A percentile compares a stretch with the other conserved stretches of the same genome.
Conservation (phyloP, 2,888 invertebrate genomes). For the Nudaria mundana region DNA sequence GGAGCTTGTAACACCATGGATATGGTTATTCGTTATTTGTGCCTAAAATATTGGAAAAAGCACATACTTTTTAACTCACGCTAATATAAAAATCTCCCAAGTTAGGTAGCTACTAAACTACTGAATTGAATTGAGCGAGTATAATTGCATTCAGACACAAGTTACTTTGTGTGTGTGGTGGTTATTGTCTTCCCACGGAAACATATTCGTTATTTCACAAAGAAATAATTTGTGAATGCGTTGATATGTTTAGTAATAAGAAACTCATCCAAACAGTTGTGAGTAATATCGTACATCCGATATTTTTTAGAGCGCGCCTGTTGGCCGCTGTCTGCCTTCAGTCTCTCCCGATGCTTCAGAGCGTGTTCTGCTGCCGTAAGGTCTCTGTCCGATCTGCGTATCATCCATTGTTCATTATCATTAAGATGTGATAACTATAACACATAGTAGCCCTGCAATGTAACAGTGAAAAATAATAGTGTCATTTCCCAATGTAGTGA, state of each 20-base stretch:
- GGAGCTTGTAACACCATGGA: constrained; percentile 13
- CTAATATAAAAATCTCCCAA: too few relatives aligned
- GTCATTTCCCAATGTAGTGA: constrained; percentile 28
- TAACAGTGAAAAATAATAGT: constrained; percentile 35
- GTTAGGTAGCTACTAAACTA: too few relatives aligned
- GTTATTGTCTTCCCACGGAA: too few relatives aligned
- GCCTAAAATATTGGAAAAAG: too few relatives aligned
- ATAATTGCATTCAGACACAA: too few relatives aligned
- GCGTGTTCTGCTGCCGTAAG: constrained; percentile 76
- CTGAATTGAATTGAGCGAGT: too few relatives aligned
- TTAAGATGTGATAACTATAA: constrained; percentile 26
- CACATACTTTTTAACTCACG: too few relatives aligned
- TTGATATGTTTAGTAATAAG: too few relatives aligned
- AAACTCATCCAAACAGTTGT: too few relatives aligned
- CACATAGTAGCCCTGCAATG: constrained; percentile 18
- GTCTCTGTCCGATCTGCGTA: constrained; percentile 39
- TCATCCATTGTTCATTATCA: constrained; percentile 22
- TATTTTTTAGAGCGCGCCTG: constrained; percentile 14
- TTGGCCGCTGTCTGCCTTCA: constrained; percentile 40
- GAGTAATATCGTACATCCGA: constrained; percentile 21
- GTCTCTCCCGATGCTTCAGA: constrained; percentile 69
- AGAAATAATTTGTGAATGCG: too few relatives aligned
- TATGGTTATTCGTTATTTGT: constrained; percentile 21
- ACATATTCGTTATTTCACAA: too few relatives aligned
- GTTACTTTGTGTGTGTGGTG: too few relatives aligned